Evolutionary conservation across 2,113 vertebrate species (phyloP), one percentile per base, ranked within the genome.

Genomic region (Microtus montanus): DNA sequence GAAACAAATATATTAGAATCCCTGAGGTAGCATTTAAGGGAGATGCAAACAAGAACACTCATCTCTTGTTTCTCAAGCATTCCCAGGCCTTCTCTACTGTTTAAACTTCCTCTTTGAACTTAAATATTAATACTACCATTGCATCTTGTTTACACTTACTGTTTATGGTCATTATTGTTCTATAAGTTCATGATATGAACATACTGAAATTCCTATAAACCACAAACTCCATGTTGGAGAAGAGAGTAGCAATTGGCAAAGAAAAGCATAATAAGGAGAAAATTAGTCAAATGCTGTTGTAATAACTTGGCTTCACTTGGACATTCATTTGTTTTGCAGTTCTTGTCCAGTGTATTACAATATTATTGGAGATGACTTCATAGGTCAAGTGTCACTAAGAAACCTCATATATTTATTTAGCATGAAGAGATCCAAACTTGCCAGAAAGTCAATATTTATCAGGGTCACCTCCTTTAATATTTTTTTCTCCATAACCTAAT

Each of bases 321-420:
- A 19, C 82, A 86, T 95, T 97, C 94, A 97, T 97, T 98, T 98
- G 95, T 68, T 77, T 98, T 98, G 97, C 96, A 91, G 96, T 98
- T 97, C 88, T 97, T 35, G 95, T 98, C 97, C 96, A 97, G 33
- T 38, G 74, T 94, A 97, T 96, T 98, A 97, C 97, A 97, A 97
- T 77, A 94, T 97, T 98, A 98, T 97, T 98, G 85, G 75, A 95
- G 77, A 97, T 98, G 96, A 98, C 87, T 97, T 98, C 98, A 98
- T 97, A 97, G 96, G 97, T 98, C 95, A 98, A 97, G 74, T 97
- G 96, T 96, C 97, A 98, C 90, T 95, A 95, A 97, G 90, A 97
- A 98, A 97, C 78, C 94, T 90, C 88, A 89, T 92, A 96, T 98
- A 98, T 98, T 97, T 96, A 97, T 98, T 98, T 97, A 98, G 33